Conservation (phyloP, 2,113 vertebrate genomes). For the Hucho hucho region DNA sequence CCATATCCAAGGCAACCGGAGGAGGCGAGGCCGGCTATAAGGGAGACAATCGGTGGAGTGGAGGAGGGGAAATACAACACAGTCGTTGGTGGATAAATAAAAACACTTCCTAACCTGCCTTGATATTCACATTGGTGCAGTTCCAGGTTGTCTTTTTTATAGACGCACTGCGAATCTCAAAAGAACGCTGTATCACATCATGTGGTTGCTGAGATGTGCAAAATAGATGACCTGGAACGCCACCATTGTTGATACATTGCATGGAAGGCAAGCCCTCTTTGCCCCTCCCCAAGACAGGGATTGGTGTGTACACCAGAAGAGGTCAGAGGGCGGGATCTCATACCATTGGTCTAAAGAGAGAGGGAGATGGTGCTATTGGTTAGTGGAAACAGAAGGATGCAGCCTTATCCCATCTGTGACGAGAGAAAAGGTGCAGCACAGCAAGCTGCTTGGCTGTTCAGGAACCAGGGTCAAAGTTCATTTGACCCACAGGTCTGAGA, state of each 20-base stretch:
- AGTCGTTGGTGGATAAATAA: slow-evolving; percentile 9
- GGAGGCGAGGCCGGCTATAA: slow-evolving; percentile 46
- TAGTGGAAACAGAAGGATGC: slow-evolving; percentile 48
- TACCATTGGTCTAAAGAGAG: slow-evolving; percentile 21
- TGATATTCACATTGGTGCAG: not conserved
- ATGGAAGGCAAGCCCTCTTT: slow-evolving; percentile 52
- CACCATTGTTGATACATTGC: slow-evolving; percentile 5
- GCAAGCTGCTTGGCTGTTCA: slow-evolving; percentile 22
- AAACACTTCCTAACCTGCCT: slow-evolving; percentile 1
- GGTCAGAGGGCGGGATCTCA: slow-evolving; percentile 27
- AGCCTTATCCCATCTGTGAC: slow-evolving; percentile 32
- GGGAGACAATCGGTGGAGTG: slow-evolving; percentile 5
- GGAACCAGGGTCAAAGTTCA: not conserved
- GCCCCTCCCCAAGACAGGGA: slow-evolving; percentile 6
- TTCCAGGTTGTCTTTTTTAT: too few species aligned
- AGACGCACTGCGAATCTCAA: too few species aligned
- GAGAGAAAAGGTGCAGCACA: slow-evolving; percentile 6
- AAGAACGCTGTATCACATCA: too few species aligned
- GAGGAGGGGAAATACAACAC: not conserved
- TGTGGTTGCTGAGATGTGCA: too few species aligned
- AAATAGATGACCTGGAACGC: too few species aligned
- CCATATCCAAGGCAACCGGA: slow-evolving; percentile 53
- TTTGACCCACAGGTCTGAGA: slow-evolving; percentile 11
- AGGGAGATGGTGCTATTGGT: slow-evolving; percentile 36
- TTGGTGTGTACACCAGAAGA: slow-evolving; percentile 20